phyloP scores from a whole-genome alignment of 2,888 invertebrate species.

The Listrodromus nycthemerus region DNA sequence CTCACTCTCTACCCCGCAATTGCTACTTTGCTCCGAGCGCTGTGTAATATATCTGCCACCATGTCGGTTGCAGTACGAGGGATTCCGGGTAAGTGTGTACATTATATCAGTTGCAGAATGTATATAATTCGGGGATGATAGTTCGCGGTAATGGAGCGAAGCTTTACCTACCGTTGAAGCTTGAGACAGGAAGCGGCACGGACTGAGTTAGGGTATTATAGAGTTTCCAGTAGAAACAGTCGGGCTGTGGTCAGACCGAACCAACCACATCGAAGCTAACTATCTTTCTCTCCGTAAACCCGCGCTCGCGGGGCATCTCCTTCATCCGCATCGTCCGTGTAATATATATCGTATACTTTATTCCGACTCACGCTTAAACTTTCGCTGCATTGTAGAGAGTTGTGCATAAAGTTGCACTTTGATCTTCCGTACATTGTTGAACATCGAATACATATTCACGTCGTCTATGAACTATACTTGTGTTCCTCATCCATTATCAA shows the following conservation, averaged over 20 bases:
- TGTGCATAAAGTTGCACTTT: neutral
- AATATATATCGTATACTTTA: neutral
- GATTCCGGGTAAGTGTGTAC: neutral
- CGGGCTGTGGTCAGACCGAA: neutral
- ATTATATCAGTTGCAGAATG: slow-evolving; percentile 3
- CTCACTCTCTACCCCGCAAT: neutral
- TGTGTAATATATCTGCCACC: neutral
- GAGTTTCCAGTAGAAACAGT: slow-evolving; percentile 10
- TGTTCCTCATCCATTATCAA: neutral
- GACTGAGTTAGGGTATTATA: neutral
- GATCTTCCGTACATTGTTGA: neutral
- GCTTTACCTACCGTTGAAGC: neutral
- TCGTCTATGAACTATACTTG: neutral
- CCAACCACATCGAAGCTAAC: neutral
- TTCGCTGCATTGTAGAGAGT: neutral
- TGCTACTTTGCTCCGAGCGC: neutral
- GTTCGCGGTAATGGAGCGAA: slow-evolving; percentile 12
- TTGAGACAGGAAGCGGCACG: neutral
- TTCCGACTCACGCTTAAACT: neutral
- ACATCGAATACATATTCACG: neutral
- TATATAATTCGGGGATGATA: neutral
- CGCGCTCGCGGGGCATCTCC: neutral
- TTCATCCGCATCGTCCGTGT: neutral
- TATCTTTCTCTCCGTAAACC: neutral
- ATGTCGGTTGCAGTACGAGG: neutral